A percentile compares a stretch with the other conserved stretches of the same genome.
phyloP scores from a whole-genome alignment of 2,888 invertebrate genomes.

The Acanthosepion pharaonis region DNA sequence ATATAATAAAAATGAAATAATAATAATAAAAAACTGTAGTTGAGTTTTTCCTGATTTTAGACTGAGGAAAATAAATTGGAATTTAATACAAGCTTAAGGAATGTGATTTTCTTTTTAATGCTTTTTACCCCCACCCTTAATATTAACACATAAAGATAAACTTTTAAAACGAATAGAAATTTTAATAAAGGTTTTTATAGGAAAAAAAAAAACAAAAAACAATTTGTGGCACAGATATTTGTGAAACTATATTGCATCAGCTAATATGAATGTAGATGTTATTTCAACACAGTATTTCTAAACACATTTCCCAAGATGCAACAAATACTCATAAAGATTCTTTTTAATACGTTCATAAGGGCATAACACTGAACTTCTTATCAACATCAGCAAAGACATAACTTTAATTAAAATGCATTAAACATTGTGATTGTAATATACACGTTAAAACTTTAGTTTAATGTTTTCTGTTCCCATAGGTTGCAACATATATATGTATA shows the following conservation, averaged over 20 bases:
- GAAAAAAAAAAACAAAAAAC: too few species aligned
- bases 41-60: too few species aligned
- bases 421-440: not conserved
- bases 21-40: too few species aligned
- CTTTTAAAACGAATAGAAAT: too few species aligned
- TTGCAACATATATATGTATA: conserved; percentile 15
- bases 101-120: too few species aligned
- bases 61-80: too few species aligned
- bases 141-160: too few species aligned
- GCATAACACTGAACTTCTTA: not conserved
- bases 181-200: too few species aligned
- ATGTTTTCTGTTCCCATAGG: not conserved
- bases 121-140: too few species aligned
- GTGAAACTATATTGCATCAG: not conserved
- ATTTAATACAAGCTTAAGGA: too few species aligned
- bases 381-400: not conserved
- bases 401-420: not conserved
- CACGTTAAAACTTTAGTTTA: not conserved
- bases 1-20: too few species aligned
- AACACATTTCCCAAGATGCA: not conserved
- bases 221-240: too few species aligned
- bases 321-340: not conserved
- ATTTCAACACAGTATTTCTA: not conserved
- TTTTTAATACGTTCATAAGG: not conserved
- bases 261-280: not conserved